A percentile compares a stretch with the other conserved stretches of the same genome.
These are phyloP conservation scores for Malurus cyaneus DNA, from an alignment of 2,113 vertebrate genomes.

Conservation along the genomic window DNA sequence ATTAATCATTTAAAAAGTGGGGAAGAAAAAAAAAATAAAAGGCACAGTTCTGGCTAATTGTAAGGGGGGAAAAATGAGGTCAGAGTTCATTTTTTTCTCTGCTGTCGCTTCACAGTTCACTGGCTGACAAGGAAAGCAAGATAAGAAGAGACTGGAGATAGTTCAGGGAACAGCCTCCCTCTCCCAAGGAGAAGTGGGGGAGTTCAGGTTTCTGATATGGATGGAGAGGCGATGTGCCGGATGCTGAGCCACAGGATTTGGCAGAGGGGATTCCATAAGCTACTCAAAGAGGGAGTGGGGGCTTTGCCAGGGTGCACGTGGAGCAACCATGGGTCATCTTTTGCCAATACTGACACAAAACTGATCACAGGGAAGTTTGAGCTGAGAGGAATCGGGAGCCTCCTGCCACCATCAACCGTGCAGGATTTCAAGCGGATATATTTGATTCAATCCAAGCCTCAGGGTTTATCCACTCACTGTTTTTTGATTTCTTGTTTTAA, in stretches of 20 bases:
- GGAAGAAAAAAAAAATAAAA: slow-evolving; percentile 35
- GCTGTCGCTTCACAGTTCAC: slow-evolving; percentile 32
- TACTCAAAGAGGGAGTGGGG: not conserved
- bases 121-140: slow-evolving; percentile 48
- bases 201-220: not conserved
- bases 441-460: not conserved
- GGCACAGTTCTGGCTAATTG: slow-evolving; percentile 43
- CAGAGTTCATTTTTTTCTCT: slow-evolving; percentile 51
- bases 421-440: not conserved
- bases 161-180: slow-evolving; percentile 12
- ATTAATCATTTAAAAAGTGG: slow-evolving; percentile 65
- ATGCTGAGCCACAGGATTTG: not conserved
- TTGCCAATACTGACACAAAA: not conserved
- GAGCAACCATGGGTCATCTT: not conserved
- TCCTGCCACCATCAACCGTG: fast-evolving
- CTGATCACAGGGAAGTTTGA: not conserved
- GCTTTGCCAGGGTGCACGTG: fast-evolving
- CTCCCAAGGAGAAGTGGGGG: slow-evolving; percentile 23
- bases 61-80: not conserved
- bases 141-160: slow-evolving; percentile 42
- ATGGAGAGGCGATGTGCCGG: not conserved
- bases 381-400: not conserved
- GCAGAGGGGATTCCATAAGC: not conserved
- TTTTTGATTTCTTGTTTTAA: not conserved
- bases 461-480: not conserved